A percentile compares a stretch with the other conserved stretches of the same genome.
Evolutionary conservation across 1,140 invertebrate species (phyloP).

Genomic region (Psilanteris sp.): DNA sequence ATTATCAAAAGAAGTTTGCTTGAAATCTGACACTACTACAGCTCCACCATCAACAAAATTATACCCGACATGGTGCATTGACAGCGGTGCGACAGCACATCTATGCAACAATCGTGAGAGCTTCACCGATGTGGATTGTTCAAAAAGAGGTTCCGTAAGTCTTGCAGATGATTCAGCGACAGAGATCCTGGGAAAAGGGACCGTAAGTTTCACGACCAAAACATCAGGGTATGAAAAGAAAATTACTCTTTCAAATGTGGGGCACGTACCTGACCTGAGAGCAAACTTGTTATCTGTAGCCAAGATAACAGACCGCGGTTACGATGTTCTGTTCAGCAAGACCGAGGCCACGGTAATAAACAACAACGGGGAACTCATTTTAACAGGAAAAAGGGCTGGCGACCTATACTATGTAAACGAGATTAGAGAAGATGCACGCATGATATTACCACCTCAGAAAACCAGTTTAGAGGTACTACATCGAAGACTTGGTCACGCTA

Average conservation of each 20-base stretch:
- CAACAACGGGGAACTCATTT: not conserved
- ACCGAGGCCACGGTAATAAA: conserved; percentile 43
- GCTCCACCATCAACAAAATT: no score
- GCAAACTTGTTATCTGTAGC: conserved; percentile 5
- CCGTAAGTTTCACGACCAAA: not conserved
- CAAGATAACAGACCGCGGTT: conserved; percentile 4
- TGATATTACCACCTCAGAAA: conserved; percentile 13
- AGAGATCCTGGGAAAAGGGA: conserved; percentile 16
- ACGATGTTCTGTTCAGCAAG: conserved; percentile 7
- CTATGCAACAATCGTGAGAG: no score
- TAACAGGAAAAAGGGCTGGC: not conserved
- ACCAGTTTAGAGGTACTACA: not conserved
- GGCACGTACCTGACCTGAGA: conserved; percentile 3
- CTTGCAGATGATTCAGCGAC: no score
- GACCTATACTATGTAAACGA: conserved; percentile 1
- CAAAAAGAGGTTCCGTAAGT: no score
- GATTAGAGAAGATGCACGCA: not conserved
- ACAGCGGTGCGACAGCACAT: no score
- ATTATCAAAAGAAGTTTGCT: conserved; percentile 1
- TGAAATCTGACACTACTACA: no score
- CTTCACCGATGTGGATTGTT: no score
- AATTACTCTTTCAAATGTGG: not conserved
- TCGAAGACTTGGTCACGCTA: conserved; percentile 9
- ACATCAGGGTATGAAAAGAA: no score
- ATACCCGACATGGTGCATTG: no score